These are phyloP conservation scores for Periplaneta americana DNA, from an alignment of 1,140 invertebrate genomes.

Conservation along the genomic window DNA sequence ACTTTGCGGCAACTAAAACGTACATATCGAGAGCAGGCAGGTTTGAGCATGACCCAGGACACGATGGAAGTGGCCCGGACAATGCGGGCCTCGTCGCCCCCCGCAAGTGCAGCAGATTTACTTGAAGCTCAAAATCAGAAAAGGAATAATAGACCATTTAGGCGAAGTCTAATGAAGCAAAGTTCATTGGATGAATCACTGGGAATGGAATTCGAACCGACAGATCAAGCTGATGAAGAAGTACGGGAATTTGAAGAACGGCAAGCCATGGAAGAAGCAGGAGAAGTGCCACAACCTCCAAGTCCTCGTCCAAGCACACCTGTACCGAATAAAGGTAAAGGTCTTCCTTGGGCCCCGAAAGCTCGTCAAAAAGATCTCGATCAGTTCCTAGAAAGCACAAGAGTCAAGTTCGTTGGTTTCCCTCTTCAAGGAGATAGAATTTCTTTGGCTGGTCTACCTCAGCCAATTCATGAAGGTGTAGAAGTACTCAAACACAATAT, in stretches of 20 bases:
- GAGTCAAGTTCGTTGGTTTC: slow-evolving; percentile 94
- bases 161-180: slow-evolving; percentile 84
- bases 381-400: slow-evolving; percentile 81
- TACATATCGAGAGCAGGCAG: slow-evolving; percentile 62
- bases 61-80: slow-evolving; percentile 86
- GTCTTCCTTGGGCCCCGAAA: slow-evolving; percentile 93
- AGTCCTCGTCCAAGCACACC: slow-evolving; percentile 47
- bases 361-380: slow-evolving; percentile 92
- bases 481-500: slow-evolving; percentile 83
- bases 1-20: slow-evolving; percentile 70
- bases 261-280: slow-evolving; percentile 34
- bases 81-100: slow-evolving; percentile 93
- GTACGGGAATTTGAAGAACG: slow-evolving; percentile 41
- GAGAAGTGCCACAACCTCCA: slow-evolving; percentile 37
- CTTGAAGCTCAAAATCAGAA: slow-evolving; percentile 83
- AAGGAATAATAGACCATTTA: slow-evolving; percentile 55
- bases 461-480: slow-evolving; percentile 93
- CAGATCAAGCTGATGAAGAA: slow-evolving; percentile 35
- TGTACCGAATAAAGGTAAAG: slow-evolving; percentile 31
- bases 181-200: slow-evolving; percentile 84
- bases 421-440: slow-evolving; percentile 76
- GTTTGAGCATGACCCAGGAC: slow-evolving; percentile 79
- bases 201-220: slow-evolving; percentile 54
- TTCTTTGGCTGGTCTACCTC: slow-evolving; percentile 86
- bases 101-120: slow-evolving; percentile 86